Conservation (phyloP, 2,797 vertebrate species). For the Threskiornis aethiopicus region DNA sequence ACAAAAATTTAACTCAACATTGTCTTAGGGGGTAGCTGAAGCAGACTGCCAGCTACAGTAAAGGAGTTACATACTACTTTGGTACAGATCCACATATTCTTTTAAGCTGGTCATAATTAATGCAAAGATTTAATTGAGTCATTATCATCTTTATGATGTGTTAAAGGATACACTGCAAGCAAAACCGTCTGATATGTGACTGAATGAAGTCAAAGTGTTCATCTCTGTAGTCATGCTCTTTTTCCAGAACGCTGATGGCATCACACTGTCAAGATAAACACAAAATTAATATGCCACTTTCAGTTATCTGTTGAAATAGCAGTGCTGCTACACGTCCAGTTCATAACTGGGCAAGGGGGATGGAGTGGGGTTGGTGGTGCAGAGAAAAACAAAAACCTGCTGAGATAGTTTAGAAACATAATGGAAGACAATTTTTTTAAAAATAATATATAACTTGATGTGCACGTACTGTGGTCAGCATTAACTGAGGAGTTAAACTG, state of each 20-base stretch:
- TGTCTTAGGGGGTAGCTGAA: not conserved
- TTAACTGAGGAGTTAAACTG: not conserved
- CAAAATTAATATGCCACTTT: not conserved
- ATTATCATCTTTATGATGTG: not conserved
- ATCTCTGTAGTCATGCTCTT: conserved; percentile 98
- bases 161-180: conserved; percentile 96
- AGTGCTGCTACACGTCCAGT: not conserved
- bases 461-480: not conserved
- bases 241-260: conserved; percentile 94
- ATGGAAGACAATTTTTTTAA: not conserved
- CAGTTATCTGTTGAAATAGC: not conserved
- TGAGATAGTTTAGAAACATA: not conserved
- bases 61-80: not conserved
- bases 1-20: not conserved
- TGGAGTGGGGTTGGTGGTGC: not conserved
- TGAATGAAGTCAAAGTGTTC: conserved; percentile 99
- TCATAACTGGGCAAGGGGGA: not conserved
- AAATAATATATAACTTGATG: not conserved
- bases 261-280: conserved; percentile 86
- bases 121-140: not conserved
- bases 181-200: conserved; percentile 93
- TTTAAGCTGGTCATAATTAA: not conserved
- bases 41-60: not conserved
- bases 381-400: not conserved
- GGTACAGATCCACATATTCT: not conserved